Evolutionary conservation across 2,888 invertebrate species (phyloP).

Genomic region (Acleris emargana): DNA sequence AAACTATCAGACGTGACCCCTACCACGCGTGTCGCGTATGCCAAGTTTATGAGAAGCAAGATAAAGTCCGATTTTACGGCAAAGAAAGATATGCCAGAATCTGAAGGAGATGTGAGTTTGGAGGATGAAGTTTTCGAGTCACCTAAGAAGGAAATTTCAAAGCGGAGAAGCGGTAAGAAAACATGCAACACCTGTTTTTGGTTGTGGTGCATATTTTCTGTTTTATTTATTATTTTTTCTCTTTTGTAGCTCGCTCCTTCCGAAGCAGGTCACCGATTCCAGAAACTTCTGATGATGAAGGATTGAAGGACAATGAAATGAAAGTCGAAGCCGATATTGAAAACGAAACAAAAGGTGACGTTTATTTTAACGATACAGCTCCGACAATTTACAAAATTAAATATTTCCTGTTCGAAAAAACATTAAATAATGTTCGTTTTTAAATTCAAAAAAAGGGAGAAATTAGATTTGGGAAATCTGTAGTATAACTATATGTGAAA

Average conservation of each 20-base stretch:
- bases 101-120: constrained; percentile 41
- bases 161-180: constrained; percentile 50
- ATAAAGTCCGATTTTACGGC: constrained; percentile 82
- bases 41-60: constrained; percentile 93
- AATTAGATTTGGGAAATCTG: too few relatives aligned
- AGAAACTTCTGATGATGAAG: constrained; percentile 81
- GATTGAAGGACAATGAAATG: constrained; percentile 62
- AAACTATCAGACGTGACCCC: constrained; percentile 89
- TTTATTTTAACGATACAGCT: not conserved
- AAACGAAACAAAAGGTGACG: constrained; percentile 57
- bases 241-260: constrained; percentile 63
- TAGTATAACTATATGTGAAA: too few relatives aligned
- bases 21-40: constrained; percentile 92
- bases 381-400: too few relatives aligned
- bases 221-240: not conserved
- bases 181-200: not conserved
- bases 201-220: not conserved
- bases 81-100: constrained; percentile 45
- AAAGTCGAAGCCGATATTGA: constrained; percentile 75
- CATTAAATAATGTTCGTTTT: too few relatives aligned
- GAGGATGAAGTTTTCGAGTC: constrained; percentile 68
- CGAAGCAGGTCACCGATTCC: constrained; percentile 84
- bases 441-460: too few relatives aligned
- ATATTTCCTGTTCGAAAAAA: too few relatives aligned
- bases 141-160: constrained; percentile 49